Evolutionary conservation across 2,888 invertebrate genomes (phyloP).

Genomic region (Nomada ruficornis): DNA sequence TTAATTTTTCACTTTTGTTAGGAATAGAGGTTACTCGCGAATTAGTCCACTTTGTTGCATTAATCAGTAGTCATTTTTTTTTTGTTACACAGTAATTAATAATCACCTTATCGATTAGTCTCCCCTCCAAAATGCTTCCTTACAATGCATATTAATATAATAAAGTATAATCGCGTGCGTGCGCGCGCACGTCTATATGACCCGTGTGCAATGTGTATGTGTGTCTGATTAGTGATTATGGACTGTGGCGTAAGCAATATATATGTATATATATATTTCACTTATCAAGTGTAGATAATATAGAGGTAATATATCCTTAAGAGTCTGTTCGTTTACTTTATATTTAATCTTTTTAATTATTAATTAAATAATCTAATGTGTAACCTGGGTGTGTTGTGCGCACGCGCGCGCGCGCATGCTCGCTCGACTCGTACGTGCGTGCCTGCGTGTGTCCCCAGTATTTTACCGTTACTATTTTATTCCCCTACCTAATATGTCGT

Average conservation of each 20-base stretch:
- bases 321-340: constrained; percentile 25
- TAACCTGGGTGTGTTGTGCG: background rate
- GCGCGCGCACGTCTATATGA: constrained; percentile 35
- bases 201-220: constrained; percentile 5
- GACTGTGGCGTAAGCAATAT: constrained; percentile 9
- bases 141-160: constrained; percentile 48
- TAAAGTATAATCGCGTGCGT: constrained; percentile 31
- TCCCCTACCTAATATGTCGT: constrained; percentile 6
- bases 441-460: constrained; percentile 22
- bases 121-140: constrained; percentile 41
- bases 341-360: constrained; percentile 18
- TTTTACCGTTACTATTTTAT: background rate
- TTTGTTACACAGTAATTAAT: constrained; percentile 46
- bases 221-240: background rate
- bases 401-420: background rate
- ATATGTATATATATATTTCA: constrained; percentile 35
- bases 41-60: constrained; percentile 65
- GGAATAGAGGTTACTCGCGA: constrained; percentile 69
- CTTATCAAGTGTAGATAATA: constrained; percentile 37
- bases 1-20: constrained; percentile 60
- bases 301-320: constrained; percentile 47
- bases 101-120: constrained; percentile 50
- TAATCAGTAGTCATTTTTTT: constrained; percentile 49
- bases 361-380: constrained; percentile 23
- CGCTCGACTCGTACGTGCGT: constrained; percentile 29